Evolutionary conservation across 23 tunicate genomes (phyloP).

Genomic region (Ciona savignyi): DNA sequence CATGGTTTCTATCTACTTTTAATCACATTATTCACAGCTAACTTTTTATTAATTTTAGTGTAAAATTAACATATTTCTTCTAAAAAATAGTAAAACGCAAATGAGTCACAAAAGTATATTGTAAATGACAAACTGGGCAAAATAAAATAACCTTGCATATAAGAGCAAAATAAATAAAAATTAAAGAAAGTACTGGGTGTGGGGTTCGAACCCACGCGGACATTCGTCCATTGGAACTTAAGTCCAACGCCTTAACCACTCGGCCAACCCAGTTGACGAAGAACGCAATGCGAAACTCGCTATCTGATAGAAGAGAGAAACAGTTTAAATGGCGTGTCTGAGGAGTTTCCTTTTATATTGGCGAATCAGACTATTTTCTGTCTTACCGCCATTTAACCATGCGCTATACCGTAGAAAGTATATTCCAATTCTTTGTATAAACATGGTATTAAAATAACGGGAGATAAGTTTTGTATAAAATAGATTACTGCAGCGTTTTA

Average conservation of each 20-base stretch:
- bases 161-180: constrained; percentile 1
- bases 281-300: constrained; percentile 3
- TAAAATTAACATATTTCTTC: no score
- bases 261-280: constrained; percentile 95
- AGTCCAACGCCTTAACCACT: constrained; percentile 99
- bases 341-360: not conserved
- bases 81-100: no score
- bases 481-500: no score
- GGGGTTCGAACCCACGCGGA: constrained; percentile 99
- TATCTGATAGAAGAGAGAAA: not conserved
- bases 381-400: no score
- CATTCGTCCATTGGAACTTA: constrained; percentile 99
- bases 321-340: not conserved
- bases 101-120: no score
- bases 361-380: not conserved
- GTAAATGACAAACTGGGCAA: no score
- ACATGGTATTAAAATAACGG: no score
- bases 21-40: no score
- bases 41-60: no score
- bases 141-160: not conserved
- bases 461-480: no score
- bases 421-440: not conserved
- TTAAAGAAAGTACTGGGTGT: constrained; percentile 74
- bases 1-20: no score
- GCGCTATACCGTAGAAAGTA: not conserved